Percentiles rank a stretch among this genome's conserved stretches.
Evolutionary conservation across 2,888 invertebrate species (phyloP).

Genomic region (Thelaira solivaga): DNA sequence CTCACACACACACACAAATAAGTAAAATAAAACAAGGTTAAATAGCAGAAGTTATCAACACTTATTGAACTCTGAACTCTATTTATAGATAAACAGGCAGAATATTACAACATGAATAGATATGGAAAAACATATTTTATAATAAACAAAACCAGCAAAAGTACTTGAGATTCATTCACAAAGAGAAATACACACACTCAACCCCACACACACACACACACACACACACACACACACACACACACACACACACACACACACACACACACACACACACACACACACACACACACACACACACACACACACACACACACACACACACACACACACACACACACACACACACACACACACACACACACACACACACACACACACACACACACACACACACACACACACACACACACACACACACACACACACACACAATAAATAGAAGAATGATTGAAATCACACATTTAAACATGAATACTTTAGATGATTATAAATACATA

Average conservation of each 20-base stretch:
- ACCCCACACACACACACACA: background rate
- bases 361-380: no score
- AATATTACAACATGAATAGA: slow-evolving; percentile 24
- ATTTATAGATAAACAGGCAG: slow-evolving; percentile 33
- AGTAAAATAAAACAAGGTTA: slow-evolving; percentile 38
- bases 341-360: no score
- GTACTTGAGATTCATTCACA: slow-evolving; percentile 49
- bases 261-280: no score
- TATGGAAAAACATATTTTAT: background rate
- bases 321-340: no score
- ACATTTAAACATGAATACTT: no score
- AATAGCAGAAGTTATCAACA: slow-evolving; percentile 46
- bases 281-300: no score
- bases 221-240: background rate
- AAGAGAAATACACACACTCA: slow-evolving; percentile 9
- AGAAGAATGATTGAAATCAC: no score
- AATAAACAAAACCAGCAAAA: slow-evolving; percentile 20
- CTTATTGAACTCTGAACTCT: slow-evolving; percentile 53
- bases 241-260: background rate
- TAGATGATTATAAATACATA: no score
- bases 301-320: no score
- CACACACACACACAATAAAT: no score
- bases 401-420: no score
- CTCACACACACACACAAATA: background rate
- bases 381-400: no score